These are phyloP conservation scores for Nothobranchius furzeri DNA, from an alignment of 2,113 vertebrate genomes.

Conservation along the genomic window DNA sequence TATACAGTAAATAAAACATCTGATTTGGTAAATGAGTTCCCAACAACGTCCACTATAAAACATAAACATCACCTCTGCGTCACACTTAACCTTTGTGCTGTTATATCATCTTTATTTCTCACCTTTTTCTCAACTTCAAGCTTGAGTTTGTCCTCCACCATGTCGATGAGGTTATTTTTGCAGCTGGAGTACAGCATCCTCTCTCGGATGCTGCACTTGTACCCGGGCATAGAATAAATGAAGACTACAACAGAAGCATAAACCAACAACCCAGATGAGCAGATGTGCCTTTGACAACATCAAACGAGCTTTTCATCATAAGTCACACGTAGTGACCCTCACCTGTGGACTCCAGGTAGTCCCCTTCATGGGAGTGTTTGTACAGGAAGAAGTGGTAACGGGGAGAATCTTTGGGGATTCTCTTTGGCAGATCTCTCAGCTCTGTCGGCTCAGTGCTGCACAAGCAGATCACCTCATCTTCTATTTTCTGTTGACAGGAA, in stretches of 20 bases:
- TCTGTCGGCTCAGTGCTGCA: slow-evolving; percentile 89
- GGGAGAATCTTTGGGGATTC: slow-evolving; percentile 91
- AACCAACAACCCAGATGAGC: not conserved
- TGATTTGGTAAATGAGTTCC: no score
- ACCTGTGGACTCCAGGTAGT: slow-evolving; percentile 96
- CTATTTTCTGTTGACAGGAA: slow-evolving; percentile 84
- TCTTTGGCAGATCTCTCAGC: slow-evolving; percentile 89
- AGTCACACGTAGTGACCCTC: not conserved
- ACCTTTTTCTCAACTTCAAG: slow-evolving; percentile 93
- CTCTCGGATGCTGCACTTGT: slow-evolving; percentile 93
- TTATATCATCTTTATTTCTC: slow-evolving; percentile 5
- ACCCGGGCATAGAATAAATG: slow-evolving; percentile 98
- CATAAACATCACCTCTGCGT: no score
- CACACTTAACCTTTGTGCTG: not conserved
- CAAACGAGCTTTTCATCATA: not conserved
- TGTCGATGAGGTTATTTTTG: slow-evolving; percentile 90
- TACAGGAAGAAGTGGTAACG: slow-evolving; percentile 98
- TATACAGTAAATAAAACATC: no score
- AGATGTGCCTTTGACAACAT: not conserved
- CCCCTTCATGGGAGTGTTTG: slow-evolving; percentile 94
- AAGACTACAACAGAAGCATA: slow-evolving; percentile 83
- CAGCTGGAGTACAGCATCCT: slow-evolving; percentile 99
- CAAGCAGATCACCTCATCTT: slow-evolving; percentile 90
- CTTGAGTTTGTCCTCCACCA: slow-evolving; percentile 85
- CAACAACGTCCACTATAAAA: no score